Evolutionary conservation across 2,888 invertebrate genomes (phyloP), one percentile per base, ranked within the genome.

Genomic region (Thysanoteuthis rhombus): DNA sequence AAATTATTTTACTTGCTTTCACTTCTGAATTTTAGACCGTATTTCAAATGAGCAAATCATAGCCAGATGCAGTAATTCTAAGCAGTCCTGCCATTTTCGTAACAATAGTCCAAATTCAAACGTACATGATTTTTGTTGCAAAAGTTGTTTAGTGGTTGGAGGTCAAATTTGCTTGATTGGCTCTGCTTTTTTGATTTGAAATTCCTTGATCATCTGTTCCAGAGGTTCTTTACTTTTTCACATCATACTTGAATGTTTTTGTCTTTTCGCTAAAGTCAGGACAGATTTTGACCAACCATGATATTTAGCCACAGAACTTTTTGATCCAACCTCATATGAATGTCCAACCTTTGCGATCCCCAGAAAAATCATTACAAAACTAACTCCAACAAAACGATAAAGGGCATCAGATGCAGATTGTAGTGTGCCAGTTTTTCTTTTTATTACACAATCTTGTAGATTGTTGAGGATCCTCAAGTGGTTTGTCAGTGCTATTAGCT

Each of bases 61-160:
- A 3, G 1, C 12, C 8, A n/a, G n/a, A n/a, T 16, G n/a, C n/a
- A 22, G 25, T 25, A 25, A n/a, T n/a, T n/a, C n/a, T n/a, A n/a
- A n/a, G n/a, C n/a, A n/a, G n/a, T n/a, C n/a, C 16, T 42, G 42
- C 4, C 42, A 42, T 42, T 42, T 42, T 42, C 16, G 42, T 42
- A 42, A 42, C 42, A 42, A 42, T n/a, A 42, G 16, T 42, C 42
- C 16, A 42, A 42, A 42, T 42, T 42, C 0, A 5, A 42, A 42
- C 8, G 16, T 42, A 42, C 42, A 22, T 75, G 16, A n/a, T n/a
- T 19, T 75, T 10, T 75, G 75, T 36, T 16, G n/a, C n/a, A 10
- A 3, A n/a, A 12, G 1, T n/a, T 0, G 16, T n/a, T 75, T n/a
- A 0, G 10, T n/a, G 22, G 16, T 75, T n/a, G n/a, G 3, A 16